Conservation (phyloP, 1,140 invertebrate genomes). For the Drosophila sulfurigaster region DNA sequence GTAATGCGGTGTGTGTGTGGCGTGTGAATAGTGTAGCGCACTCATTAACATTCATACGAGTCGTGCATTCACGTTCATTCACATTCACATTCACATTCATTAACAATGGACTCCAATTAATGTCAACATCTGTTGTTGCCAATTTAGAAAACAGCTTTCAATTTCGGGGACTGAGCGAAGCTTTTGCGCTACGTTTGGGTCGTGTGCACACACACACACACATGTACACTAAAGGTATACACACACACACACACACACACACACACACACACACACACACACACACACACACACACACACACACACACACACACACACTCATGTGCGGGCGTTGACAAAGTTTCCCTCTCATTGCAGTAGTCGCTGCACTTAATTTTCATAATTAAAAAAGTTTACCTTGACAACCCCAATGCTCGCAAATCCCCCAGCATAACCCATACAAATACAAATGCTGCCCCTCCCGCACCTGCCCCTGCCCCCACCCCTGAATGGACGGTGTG, state of each 20-base stretch:
- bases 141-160: conserved; percentile 55
- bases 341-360: conserved; percentile 63
- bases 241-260: conserved; percentile 8
- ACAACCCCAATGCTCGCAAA: conserved; percentile 57
- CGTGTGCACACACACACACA: not conserved
- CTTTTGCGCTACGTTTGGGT: not conserved
- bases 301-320: not conserved
- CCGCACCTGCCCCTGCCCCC: not conserved
- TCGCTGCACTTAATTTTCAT: conserved; percentile 79
- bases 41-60: conserved; percentile 3
- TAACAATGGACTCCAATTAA: conserved; percentile 53
- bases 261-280: not conserved
- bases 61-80: conserved; percentile 34
- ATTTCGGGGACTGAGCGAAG: conserved; percentile 30
- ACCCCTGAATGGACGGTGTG: not conserved
- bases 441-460: not conserved
- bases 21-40: no score
- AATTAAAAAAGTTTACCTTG: conserved; percentile 82
- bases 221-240: not conserved
- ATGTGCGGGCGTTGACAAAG: conserved; percentile 45
- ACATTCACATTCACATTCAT: conserved; percentile 47
- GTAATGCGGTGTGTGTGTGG: no score
- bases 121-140: conserved; percentile 54
- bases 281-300: not conserved
- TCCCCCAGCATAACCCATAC: conserved; percentile 16